phyloP scores from a whole-genome alignment of 2,888 invertebrate genomes.

The Dryadula phaetusa region DNA sequence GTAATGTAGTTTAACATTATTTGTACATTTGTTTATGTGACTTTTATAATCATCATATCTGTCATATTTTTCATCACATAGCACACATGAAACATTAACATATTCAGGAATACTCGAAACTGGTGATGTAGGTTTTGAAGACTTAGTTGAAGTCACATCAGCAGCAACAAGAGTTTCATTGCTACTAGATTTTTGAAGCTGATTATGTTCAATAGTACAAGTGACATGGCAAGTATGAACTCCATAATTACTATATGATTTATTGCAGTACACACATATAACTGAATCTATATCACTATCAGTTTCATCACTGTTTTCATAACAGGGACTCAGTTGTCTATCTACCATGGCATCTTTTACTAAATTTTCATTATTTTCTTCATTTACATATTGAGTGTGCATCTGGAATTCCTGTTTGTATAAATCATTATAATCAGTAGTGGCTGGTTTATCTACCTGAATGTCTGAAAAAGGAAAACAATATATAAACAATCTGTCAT shows the following conservation, averaged over 20 bases:
- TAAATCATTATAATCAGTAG: conserved; percentile 67
- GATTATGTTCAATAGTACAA: conserved; percentile 74
- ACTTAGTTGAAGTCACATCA: conserved; percentile 51
- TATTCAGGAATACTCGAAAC: conserved; percentile 48
- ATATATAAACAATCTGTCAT: not conserved
- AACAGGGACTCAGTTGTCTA: conserved; percentile 47
- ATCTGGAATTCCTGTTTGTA: conserved; percentile 73
- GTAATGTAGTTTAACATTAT: conserved; percentile 77
- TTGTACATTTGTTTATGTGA: conserved; percentile 76
- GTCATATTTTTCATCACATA: conserved; percentile 74
- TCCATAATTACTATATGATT: conserved; percentile 69
- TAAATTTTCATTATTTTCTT: conserved; percentile 71
- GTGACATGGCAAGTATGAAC: conserved; percentile 72
- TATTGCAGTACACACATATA: conserved; percentile 75
- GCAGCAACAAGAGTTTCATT: conserved; percentile 76
- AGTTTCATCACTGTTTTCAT: conserved; percentile 76
- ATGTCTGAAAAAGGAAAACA: conserved; percentile 55
- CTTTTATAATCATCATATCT: conserved; percentile 70
- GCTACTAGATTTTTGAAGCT: conserved; percentile 69
- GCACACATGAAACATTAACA: conserved; percentile 70
- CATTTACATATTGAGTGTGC: conserved; percentile 67
- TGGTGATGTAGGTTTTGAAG: conserved; percentile 46
- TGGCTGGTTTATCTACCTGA: conserved; percentile 61
- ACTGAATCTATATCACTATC: conserved; percentile 79
- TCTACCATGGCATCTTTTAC: conserved; percentile 59